Base-by-base conservation (phyloP, 1,140 invertebrate species). In the Matsumurasca onukii region DNA sequence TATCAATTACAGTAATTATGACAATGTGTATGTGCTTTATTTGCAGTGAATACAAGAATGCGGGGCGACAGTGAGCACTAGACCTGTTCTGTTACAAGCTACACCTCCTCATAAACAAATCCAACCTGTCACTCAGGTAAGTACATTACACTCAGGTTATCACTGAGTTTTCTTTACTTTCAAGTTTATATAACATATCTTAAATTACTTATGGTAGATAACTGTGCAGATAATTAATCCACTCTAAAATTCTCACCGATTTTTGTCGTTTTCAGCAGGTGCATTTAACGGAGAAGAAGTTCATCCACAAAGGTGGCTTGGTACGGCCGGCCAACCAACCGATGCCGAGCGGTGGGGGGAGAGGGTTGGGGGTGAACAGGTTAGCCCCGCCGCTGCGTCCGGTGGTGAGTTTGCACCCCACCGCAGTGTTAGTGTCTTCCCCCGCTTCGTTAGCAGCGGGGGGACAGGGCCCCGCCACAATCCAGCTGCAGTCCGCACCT, bases 101-200 rank as follows among this genome's bases (percentile, higher is more conserved):
- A 31, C 70, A 17, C 63, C 71, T 20, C 66, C 71, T 22, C 69
- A 70, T 25, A 73, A 73, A 55, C 71, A 73, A 67, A 57, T 73
- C n/a, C 71, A 72, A 45, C 65, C 70, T 55, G 64, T 57, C 51
- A 68, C 59, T 31, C 71, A 72, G 66, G 70, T 71, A 63, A 51
- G n/a, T n/a, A n/a, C n/a, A n/a, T n/a, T n/a, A n/a, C n/a, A n/a
- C n/a, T n/a, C n/a, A n/a, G n/a, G n/a, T n/a, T n/a, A n/a, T n/a
- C n/a, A n/a, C n/a, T n/a, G n/a, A n/a, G n/a, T n/a, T n/a, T n/a
- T n/a, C n/a, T n/a, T n/a, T n/a, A n/a, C n/a, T n/a, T n/a, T n/a
- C n/a, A n/a, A n/a, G n/a, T n/a, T n/a, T n/a, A n/a, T n/a, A n/a
- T n/a, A n/a, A n/a, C n/a, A n/a, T n/a, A n/a, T n/a, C n/a, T n/a